Base-by-base conservation (phyloP, 2,797 vertebrate genomes). In the Squalus acanthias region DNA sequence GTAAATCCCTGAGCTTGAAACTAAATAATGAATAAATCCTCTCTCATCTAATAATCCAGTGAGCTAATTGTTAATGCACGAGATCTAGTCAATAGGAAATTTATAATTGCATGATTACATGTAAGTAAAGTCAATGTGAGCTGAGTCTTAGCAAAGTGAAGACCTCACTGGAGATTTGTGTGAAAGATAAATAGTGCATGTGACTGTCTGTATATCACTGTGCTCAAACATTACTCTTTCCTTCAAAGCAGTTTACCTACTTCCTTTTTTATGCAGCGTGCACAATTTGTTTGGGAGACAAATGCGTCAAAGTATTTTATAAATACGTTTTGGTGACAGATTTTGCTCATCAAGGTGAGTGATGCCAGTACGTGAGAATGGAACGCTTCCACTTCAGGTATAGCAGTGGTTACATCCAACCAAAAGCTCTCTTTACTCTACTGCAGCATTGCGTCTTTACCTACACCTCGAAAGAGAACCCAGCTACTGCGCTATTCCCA, bases 241-340 rank as follows among this genome's bases (percentile, higher is more conserved):
- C 63, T 93, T 93, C 91, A 46, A 93, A 93, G 33, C 91, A 39
- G 63, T 69, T 93, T 46, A 46, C 33, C 91, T 69, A 46, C 33
- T 39, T 46, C n/a, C 87, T 60, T 69, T 93, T 46, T 93, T 39
- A 69, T 12, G 91, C 91, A 69, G 91, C n/a, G 8, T 39, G 29
- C 15, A 67, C 60, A 67, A 93, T 93, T 93, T 69, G 91, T 93
- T 69, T 46, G 33, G 39, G 91, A 67, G 91, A 65, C 63, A 92
- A 93, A 67, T 93, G 91, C 91, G n/a, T 67, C 60, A 39, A 93
- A 46, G 91, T 69, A 93, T 24, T 93, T 67, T 12, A 93, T 46
- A 93, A 93, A 93, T 93, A 69, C 22, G 1, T 93, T 93, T 69
- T 93, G 91, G 39, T 93, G 91, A 93, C 91, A 93, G n/a, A 46